Base-by-base conservation (phyloP, 2,888 invertebrate genomes). In the Noctua fimbriata region DNA sequence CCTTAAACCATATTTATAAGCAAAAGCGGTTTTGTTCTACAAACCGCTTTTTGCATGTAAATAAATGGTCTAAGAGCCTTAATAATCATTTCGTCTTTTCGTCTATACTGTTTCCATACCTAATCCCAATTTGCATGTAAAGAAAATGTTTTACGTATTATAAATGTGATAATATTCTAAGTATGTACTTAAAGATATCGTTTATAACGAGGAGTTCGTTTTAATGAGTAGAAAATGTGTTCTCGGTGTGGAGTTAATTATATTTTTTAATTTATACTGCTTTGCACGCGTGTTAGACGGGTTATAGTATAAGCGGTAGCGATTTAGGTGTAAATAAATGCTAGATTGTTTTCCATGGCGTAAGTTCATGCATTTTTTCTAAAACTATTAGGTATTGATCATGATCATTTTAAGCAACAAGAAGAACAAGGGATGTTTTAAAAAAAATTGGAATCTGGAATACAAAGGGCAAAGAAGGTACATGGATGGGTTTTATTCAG, bases 221-320 rank as follows among this genome's bases (percentile, higher is more conserved):
- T 74, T 88, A 88, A 88, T 88, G 84, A 82, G 86, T 74, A 78
- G 71, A 78, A 89, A 88, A 89, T 87, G 81, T 85, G 88, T 83
- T 83, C 84, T 69, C 41, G 12, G 70, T 70, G 55, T 70, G 14
- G 73, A 76, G 80, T 83, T 87, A 89, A 88, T 87, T 89, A 87
- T 88, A 83, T 87, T 89, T 83, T 63, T 83, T 86, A 89, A 87
- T 86, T 86, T 87, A 83, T 81, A 85, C 79, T 80, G 81, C 81
- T 83, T 82, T 75, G 70, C 77, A 78, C 73, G 79, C 79, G 72
- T 78, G 74, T 60, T n/a, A 0, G 2, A 1, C 47, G 12, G 67
- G 16, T 9, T 47, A 44, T 63, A 41, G 67, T 18, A 60, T 9
- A 65, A 71, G 79, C 72, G 63, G 21, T 0, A 81, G 86, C 87